Base-by-base conservation (phyloP, 1,140 invertebrate genomes). In the Anoplolepis gracilipes region DNA sequence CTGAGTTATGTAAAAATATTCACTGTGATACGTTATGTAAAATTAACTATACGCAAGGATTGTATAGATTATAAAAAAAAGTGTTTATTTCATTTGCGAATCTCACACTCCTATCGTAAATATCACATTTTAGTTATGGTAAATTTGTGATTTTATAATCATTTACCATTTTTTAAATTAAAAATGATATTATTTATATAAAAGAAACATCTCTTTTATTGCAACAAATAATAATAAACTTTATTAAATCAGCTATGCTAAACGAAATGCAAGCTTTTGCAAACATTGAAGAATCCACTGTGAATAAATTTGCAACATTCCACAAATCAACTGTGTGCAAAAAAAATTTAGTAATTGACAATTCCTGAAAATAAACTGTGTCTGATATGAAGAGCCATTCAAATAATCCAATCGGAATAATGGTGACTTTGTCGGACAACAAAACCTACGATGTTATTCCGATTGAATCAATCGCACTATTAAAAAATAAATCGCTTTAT, bases 361-460 rank as follows among this genome's bases (percentile, higher is more conserved):
- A 28, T 42, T 3, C 22, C 28, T 19, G 4, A 59, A 72, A 73
- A 33, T 72, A 82, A 59, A 5, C 53, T 46, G 25, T 11, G 13
- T 5, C 36, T 4, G 67, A 46, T 69, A 73, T 57, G 42, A 42
- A 70, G 11, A 28, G 39, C n/a, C 25, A 33, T 39, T 82, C 11
- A 59, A 46, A 73, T 73, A 82, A 82, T 82, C 25, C 13, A 39
- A 82, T 42, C 25, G 6, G 42, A 69, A 30, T 11, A 22, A 8
- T 2, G 22, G 7, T 42, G n/a, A 61, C 13, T 73, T 59, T 42
- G 25, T 22, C 10, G 1, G 39, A n/a, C 22, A 30, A 30, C 16
- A 25, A 69, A 28, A 55, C n/a, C 8, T 10, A 13, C 39, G 3
- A 39, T 39, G 30, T 19, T n/a, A 64, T 10, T 36, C 11, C 30